Conservation (phyloP, 2,797 vertebrate genomes). For the Centroberyx gerrardi region DNA sequence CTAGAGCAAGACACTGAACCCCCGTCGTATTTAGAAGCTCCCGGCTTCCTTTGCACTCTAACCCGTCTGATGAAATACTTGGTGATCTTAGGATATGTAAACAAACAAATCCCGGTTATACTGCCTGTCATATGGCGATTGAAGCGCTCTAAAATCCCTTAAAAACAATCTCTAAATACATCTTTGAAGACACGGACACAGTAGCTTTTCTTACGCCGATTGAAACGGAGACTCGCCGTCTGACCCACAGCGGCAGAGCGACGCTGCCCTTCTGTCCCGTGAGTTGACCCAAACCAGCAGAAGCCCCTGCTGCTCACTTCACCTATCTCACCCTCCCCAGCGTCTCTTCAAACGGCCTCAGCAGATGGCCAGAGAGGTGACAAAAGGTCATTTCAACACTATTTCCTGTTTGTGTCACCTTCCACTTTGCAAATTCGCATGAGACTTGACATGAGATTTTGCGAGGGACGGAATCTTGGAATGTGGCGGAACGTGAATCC, state of each 20-base stretch:
- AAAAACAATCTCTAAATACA: not conserved
- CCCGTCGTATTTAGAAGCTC: not conserved
- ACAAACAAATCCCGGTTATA: not conserved
- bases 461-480: not conserved
- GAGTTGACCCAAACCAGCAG: slow-evolving; percentile 1
- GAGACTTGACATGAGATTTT: not conserved
- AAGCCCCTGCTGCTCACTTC: not conserved
- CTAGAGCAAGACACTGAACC: not conserved
- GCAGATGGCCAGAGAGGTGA: slow-evolving; percentile 21
- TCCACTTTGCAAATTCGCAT: slow-evolving; percentile 3
- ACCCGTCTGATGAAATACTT: not conserved
- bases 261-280: not conserved
- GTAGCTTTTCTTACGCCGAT: not conserved
- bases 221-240: not conserved
- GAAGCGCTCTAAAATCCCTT: not conserved
- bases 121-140: not conserved
- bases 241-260: not conserved
- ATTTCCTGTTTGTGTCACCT: slow-evolving; percentile 9
- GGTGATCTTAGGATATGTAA: not conserved
- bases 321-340: not conserved
- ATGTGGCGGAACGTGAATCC: not conserved
- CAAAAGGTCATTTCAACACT: not conserved
- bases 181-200: not conserved
- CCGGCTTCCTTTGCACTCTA: not conserved
- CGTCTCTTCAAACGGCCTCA: slow-evolving; percentile 7